phyloP scores from a whole-genome alignment of 2,797 vertebrate species.

The Trichosurus vulpecula region DNA sequence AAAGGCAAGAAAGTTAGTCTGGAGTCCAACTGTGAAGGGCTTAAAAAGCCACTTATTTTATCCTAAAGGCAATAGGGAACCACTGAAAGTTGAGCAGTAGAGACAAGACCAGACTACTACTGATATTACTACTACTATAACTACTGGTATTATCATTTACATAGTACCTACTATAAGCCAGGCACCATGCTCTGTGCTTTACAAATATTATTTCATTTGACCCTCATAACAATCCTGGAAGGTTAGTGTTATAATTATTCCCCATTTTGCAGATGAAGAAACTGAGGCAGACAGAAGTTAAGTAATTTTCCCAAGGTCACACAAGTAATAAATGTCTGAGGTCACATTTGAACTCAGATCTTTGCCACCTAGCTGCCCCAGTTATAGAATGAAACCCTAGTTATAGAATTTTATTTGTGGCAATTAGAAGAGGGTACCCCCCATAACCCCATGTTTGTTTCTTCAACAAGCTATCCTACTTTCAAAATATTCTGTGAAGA shows the following conservation, averaged over 20 bases:
- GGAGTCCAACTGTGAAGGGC: too few relatives aligned
- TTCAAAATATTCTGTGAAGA: not conserved
- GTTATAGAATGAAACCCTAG: not conserved
- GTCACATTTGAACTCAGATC: not conserved
- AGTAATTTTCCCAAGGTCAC: not conserved
- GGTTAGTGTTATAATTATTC: not conserved
- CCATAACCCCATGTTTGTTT: not conserved
- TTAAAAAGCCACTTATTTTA: too few relatives aligned
- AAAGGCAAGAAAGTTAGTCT: too few relatives aligned
- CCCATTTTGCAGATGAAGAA: not conserved
- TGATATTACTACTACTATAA: too few relatives aligned
- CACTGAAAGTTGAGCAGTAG: too few relatives aligned
- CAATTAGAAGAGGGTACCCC: not conserved
- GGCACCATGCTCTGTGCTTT: not conserved
- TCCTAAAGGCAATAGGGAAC: too few relatives aligned
- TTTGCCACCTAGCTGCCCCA: not conserved
- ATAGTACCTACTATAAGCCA: too few relatives aligned
- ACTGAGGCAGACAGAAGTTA: not conserved
- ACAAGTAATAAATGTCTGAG: not conserved
- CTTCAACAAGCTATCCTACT: not conserved
- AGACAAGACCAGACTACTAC: too few relatives aligned
- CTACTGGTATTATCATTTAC: too few relatives aligned
- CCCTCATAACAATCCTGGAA: not conserved
- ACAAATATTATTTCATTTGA: not conserved
- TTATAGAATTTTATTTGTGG: not conserved